Evolutionary conservation across 2,113 vertebrate species (phyloP).

Genomic region (Anseranas semipalmata): DNA sequence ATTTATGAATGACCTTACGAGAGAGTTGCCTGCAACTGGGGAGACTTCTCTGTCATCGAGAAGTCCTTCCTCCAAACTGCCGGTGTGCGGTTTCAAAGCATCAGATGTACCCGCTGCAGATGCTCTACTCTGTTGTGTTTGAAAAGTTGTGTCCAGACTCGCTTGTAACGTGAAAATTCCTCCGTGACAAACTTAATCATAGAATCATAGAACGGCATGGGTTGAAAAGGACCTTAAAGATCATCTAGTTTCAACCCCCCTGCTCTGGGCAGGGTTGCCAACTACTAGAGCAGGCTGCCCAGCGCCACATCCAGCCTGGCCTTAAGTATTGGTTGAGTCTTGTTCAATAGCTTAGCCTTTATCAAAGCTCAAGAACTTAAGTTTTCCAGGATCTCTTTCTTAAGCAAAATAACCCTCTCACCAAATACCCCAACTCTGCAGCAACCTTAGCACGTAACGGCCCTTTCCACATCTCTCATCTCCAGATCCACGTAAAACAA

Average conservation of each 20-base stretch:
- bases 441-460: not conserved
- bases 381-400: not conserved
- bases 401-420: not conserved
- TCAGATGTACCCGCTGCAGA: rapidly evolving
- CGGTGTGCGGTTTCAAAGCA: rapidly evolving
- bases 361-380: not conserved
- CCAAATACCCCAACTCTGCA: not conserved
- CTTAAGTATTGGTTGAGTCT: not conserved
- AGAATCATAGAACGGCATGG: no score
- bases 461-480: rapidly evolving
- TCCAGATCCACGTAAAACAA: not conserved
- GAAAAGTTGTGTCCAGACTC: rapidly evolving
- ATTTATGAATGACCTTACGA: not conserved
- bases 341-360: not conserved
- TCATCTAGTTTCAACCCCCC: no score
- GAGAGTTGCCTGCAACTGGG: not conserved
- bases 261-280: no score
- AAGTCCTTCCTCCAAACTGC: not conserved
- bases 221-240: no score
- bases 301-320: no score
- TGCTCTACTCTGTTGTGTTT: not conserved
- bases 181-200: not conserved
- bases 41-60: not conserved
- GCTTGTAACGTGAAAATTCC: rapidly evolving
- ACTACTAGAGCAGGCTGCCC: no score